These are phyloP conservation scores for Callyntrura guangdongensis DNA, from an alignment of 2,888 invertebrate species.

Conservation along the genomic window DNA sequence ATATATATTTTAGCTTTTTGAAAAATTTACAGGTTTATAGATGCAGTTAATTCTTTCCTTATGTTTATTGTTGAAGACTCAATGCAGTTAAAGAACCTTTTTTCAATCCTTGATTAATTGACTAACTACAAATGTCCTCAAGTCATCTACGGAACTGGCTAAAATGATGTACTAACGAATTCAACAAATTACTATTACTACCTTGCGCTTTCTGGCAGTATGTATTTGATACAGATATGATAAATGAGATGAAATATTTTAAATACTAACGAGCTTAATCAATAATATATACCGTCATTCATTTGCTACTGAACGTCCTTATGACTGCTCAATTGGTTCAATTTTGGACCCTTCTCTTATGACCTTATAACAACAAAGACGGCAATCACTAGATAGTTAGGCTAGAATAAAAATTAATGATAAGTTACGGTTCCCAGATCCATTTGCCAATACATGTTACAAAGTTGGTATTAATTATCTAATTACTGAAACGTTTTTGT, in stretches of 20 bases:
- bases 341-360: not conserved
- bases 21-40: not conserved
- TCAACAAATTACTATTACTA: too few species aligned
- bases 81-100: too few species aligned
- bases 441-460: not conserved
- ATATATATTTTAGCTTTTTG: not conserved
- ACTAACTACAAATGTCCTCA: too few species aligned
- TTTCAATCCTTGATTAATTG: too few species aligned
- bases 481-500: not conserved
- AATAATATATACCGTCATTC: constrained; percentile 1
- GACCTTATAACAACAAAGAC: constrained; percentile 2
- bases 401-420: not conserved
- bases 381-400: not conserved
- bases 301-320: not conserved
- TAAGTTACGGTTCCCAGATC: not conserved
- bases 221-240: too few species aligned
- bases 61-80: too few species aligned
- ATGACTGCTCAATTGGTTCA: constrained; percentile 6
- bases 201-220: too few species aligned
- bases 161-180: too few species aligned
- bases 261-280: not conserved
- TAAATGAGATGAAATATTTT: not conserved
- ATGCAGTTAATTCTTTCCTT: not conserved
- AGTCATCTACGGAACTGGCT: too few species aligned
- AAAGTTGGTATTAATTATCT: not conserved